Evolutionary conservation across 2,888 invertebrate species (phyloP).

Genomic region (Aplocera efformata): DNA sequence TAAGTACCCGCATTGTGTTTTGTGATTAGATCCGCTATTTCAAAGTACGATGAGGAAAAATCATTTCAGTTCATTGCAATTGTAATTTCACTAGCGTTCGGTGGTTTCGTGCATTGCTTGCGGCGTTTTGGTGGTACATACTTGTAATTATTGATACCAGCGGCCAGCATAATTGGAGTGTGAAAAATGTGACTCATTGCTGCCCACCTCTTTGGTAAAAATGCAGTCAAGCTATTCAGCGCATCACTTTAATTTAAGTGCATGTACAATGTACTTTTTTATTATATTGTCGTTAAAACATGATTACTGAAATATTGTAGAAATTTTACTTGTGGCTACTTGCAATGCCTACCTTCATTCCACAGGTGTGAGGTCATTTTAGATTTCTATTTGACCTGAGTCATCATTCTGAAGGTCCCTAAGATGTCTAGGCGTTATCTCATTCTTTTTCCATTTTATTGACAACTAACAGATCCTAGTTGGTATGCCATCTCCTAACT

Average conservation of each 20-base stretch:
- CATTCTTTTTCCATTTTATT: constrained; percentile 16
- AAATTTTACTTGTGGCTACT: constrained; percentile 5
- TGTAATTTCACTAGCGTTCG: constrained; percentile 61
- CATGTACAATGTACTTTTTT: constrained; percentile 11
- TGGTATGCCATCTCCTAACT: not conserved
- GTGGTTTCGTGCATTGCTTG: constrained; percentile 65
- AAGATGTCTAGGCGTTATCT: constrained; percentile 29
- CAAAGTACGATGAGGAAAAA: constrained; percentile 29
- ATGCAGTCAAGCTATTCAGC: constrained; percentile 54
- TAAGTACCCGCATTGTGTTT: constrained; percentile 55
- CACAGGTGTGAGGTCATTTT: constrained; percentile 37
- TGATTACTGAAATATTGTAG: not conserved
- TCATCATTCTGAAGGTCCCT: constrained; percentile 49
- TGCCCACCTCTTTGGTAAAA: constrained; percentile 63
- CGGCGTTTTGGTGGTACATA: constrained; percentile 63
- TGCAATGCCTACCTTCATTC: constrained; percentile 31
- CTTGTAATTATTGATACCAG: constrained; percentile 67
- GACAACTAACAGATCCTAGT: not conserved
- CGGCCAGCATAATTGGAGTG: constrained; percentile 76
- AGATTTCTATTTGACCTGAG: constrained; percentile 49
- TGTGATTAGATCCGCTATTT: constrained; percentile 30
- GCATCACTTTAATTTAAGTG: constrained; percentile 7
- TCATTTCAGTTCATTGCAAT: constrained; percentile 35
- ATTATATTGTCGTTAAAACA: constrained; percentile 18
- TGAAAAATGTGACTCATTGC: constrained; percentile 71